phyloP scores from a whole-genome alignment of 2,113 vertebrate genomes.

The Labrus mixtus region DNA sequence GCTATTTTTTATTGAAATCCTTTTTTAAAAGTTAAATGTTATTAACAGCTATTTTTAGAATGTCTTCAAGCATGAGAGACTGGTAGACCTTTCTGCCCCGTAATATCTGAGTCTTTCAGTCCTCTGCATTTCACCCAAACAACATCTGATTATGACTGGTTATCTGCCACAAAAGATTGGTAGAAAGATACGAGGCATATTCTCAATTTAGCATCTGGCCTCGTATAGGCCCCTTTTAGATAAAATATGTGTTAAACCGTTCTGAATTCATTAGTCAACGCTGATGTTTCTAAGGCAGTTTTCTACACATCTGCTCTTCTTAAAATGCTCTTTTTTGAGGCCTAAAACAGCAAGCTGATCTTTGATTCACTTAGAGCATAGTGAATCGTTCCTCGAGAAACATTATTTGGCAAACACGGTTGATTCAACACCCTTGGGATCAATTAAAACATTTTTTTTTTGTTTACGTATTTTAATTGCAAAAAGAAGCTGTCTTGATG shows the following conservation, averaged over 20 bases:
- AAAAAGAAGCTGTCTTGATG: not conserved
- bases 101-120: too few species aligned
- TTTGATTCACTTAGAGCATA: not conserved
- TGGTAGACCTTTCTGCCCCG: not conserved
- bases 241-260: slow-evolving; percentile 3
- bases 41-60: not conserved
- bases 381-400: not conserved
- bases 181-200: not conserved
- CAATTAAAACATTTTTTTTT: not conserved
- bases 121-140: not conserved
- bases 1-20: too few species aligned
- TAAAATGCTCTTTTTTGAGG: not conserved
- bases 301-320: not conserved
- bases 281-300: too few species aligned
- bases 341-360: not conserved
- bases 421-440: not conserved
- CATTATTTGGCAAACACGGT: not conserved
- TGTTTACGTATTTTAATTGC: not conserved
- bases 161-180: slow-evolving; percentile 14
- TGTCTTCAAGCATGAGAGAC: not conserved
- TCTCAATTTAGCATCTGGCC: slow-evolving; percentile 30
- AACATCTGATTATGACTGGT: not conserved
- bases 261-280: slow-evolving; percentile 3
- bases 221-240: slow-evolving; percentile 3
- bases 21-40: too few species aligned